Base-by-base conservation (phyloP, 2,888 invertebrate species). In the Clivina fossor region DNA sequence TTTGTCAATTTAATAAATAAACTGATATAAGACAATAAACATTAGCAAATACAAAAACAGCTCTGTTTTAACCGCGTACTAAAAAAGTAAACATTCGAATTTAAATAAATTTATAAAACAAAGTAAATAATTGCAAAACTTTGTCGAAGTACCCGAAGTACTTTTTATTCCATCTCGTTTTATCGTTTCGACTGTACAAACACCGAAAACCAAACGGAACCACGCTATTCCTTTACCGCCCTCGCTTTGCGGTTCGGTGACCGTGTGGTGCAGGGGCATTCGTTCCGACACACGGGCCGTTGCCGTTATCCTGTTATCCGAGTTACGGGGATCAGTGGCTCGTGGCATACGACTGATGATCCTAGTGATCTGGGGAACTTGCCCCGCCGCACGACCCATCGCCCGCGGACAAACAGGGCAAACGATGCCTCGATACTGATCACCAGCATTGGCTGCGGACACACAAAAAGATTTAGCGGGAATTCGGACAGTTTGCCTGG, bases 221-320 rank as follows among this genome's bases (percentile, higher is more conserved):
- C n/a, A n/a, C n/a, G n/a, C n/a, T n/a, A n/a, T n/a, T n/a, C n/a
- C n/a, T n/a, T n/a, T n/a, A n/a, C n/a, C n/a, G n/a, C n/a, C n/a
- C n/a, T n/a, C 32, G 44, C 22, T 44, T 53, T 44, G 44, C 20
- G 44, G 18, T 44, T 28, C 35, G 18, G 46, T 55, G 47, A 32
- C 47, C 47, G 19, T 4, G 18, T 3, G 3, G 9, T 15, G 26
- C 40, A 18, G 40, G 40, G n/a, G n/a, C n/a, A n/a, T n/a, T n/a
- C n/a, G n/a, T n/a, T n/a, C 26, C 13, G 15, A 7, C 49, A 49
- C 65, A 68, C 66, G 66, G 65, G 62, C 59, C 64, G 62, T 65
- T 65, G 62, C 59, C 64, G 62, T 65, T 65, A 66, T 66, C 65
- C 65, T 63, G 64, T 66, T 66, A 66, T 66, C 65, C 54, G 48